A percentile compares a stretch with the other conserved stretches of the same genome.
These are phyloP conservation scores for Coenonympha glycerion DNA, from an alignment of 2,888 invertebrate genomes.

Conservation along the genomic window DNA sequence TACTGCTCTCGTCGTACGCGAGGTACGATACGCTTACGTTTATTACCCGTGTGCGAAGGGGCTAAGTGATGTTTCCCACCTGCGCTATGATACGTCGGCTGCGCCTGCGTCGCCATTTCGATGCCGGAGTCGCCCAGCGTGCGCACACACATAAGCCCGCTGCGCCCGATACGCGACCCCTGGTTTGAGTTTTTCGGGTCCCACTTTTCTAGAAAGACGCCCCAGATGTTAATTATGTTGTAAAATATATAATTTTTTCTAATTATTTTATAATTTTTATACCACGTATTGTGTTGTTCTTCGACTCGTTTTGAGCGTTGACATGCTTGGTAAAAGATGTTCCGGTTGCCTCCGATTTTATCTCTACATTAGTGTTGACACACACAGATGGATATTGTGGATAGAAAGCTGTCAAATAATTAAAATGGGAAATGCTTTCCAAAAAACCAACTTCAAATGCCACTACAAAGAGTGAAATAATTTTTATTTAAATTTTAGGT, in stretches of 20 bases:
- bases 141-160: slow-evolving; percentile 36
- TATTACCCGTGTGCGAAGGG: too few species aligned
- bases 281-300: too few species aligned
- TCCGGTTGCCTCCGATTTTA: slow-evolving; percentile 12
- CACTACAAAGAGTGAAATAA: too few species aligned
- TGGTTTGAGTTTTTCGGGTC: slow-evolving; percentile 7
- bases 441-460: too few species aligned
- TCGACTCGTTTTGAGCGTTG: neutral
- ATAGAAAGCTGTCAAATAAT: slow-evolving; percentile 12
- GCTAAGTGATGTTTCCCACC: too few species aligned
- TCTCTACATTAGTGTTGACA: slow-evolving; percentile 17
- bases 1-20: too few species aligned
- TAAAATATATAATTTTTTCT: too few species aligned
- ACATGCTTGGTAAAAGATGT: neutral
- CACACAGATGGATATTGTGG: slow-evolving; percentile 17
- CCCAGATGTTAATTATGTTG: too few species aligned
- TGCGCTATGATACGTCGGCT: slow-evolving; percentile 14
- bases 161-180: slow-evolving; percentile 34
- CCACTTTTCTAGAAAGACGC: slow-evolving; percentile 11
- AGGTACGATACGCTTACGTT: too few species aligned
- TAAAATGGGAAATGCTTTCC: too few species aligned
- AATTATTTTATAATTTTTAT: too few species aligned
- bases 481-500: too few species aligned
- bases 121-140: slow-evolving; percentile 31
- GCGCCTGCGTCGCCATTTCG: slow-evolving; percentile 31